A percentile compares a stretch with the other conserved stretches of the same genome.
These are phyloP conservation scores for Plecturocebus donacophilus DNA, from an alignment of 2,113 vertebrate species.

Conservation along the genomic window DNA sequence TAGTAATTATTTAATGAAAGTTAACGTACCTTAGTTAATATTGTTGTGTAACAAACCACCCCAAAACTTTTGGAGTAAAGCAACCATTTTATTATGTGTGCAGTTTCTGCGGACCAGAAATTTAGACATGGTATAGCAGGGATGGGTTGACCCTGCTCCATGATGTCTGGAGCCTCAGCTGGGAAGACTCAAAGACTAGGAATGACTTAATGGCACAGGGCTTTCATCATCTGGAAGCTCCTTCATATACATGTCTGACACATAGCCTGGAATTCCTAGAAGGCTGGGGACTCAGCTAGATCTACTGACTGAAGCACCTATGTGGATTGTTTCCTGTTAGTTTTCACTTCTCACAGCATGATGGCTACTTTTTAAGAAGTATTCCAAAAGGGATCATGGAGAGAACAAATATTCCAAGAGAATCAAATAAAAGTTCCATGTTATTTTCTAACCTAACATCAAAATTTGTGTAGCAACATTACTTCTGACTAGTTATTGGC, in stretches of 20 bases:
- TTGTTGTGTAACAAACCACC: background rate
- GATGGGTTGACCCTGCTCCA: background rate
- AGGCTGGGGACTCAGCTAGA: background rate
- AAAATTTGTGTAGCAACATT: too few species aligned
- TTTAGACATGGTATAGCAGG: background rate
- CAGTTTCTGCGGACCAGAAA: background rate
- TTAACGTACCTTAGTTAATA: background rate
- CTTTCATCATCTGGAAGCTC: background rate
- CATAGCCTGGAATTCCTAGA: background rate
- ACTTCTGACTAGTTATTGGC: too few species aligned
- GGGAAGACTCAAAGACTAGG: background rate
- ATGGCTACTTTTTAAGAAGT: background rate
- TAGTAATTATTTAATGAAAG: conserved; percentile 12
- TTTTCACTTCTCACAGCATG: background rate
- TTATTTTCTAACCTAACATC: too few species aligned
- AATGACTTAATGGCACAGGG: background rate
- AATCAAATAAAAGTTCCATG: too few species aligned
- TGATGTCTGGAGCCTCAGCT: background rate
- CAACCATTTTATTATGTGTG: background rate
- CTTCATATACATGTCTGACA: background rate
- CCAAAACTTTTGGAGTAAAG: background rate
- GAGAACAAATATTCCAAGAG: background rate
- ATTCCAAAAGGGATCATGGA: background rate
- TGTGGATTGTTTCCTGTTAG: background rate
- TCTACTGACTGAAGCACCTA: background rate